Percentiles rank a stretch among this genome's conserved stretches.
These are phyloP conservation scores for Diplosoma virens DNA, from an alignment of 23 tunicate species.

Conservation along the genomic window DNA sequence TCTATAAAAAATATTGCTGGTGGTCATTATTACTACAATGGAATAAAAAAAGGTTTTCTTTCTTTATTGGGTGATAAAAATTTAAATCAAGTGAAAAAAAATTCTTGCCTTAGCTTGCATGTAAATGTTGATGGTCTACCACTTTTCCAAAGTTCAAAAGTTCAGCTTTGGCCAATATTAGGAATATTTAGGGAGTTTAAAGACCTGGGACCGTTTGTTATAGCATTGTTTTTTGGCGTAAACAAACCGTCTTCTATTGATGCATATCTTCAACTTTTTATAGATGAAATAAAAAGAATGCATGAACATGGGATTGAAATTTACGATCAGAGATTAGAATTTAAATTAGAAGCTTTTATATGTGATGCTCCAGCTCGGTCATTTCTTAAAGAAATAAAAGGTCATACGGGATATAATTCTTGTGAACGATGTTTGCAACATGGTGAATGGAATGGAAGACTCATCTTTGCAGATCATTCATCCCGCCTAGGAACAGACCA, in stretches of 20 bases:
- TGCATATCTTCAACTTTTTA: constrained; percentile 8
- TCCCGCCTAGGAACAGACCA: constrained; percentile 17
- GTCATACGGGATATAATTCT: constrained; percentile 43
- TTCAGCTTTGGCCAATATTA: constrained; percentile 42
- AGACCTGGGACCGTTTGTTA: not conserved
- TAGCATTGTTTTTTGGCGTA: not conserved
- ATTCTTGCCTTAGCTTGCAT: not conserved
- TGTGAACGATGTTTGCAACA: constrained; percentile 43
- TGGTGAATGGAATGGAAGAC: constrained; percentile 34
- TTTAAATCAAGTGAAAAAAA: not conserved
- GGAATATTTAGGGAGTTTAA: not conserved
- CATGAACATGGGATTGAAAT: constrained; percentile 6
- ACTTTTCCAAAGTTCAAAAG: constrained; percentile 26
- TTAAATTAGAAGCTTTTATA: constrained; percentile 18
- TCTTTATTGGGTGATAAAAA: not conserved
- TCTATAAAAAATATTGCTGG: constrained; percentile 11
- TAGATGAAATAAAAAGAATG: constrained; percentile 28
- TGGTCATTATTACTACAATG: not conserved
- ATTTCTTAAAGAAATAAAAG: constrained; percentile 35
- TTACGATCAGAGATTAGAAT: not conserved
- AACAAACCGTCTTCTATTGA: constrained; percentile 21
- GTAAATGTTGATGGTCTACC: constrained; percentile 53
- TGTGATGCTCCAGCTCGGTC: constrained; percentile 68
- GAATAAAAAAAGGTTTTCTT: constrained; percentile 3
- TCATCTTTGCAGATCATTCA: not conserved